These are phyloP conservation scores for Cephus sareptanus DNA, from an alignment of 2,888 invertebrate species.

Conservation along the genomic window DNA sequence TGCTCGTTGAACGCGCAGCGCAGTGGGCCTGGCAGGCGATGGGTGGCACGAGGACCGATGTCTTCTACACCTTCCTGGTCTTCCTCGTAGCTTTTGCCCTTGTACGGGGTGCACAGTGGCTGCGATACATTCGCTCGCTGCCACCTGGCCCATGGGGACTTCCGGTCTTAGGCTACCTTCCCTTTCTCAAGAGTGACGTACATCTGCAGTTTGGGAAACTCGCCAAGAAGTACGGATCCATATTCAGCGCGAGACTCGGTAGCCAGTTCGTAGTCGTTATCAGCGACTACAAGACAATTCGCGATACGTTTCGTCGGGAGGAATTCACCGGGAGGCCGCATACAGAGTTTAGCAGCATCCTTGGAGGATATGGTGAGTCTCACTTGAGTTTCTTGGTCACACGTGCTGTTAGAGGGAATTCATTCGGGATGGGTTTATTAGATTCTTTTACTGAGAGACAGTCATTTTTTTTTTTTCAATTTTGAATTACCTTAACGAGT, in stretches of 20 bases:
- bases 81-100: conserved; percentile 66
- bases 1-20: conserved; percentile 52
- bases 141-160: conserved; percentile 92
- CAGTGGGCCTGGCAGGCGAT: conserved; percentile 48
- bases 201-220: conserved; percentile 84
- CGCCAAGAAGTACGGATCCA: conserved; percentile 81
- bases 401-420: no score
- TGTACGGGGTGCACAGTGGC: conserved; percentile 62
- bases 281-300: conserved; percentile 86
- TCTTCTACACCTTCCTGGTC: conserved; percentile 63
- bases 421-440: background rate
- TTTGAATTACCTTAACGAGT: background rate
- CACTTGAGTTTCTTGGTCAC: background rate
- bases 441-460: background rate
- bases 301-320: conserved; percentile 86
- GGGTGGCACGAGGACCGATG: conserved; percentile 41
- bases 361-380: conserved; percentile 89
- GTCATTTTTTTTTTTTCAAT: conserved; percentile 24
- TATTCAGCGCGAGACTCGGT: conserved; percentile 85
- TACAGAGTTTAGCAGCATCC: conserved; percentile 85
- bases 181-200: conserved; percentile 79
- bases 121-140: conserved; percentile 66
- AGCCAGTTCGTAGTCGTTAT: conserved; percentile 86
- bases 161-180: conserved; percentile 85
- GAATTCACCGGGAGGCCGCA: conserved; percentile 90